phyloP scores from a whole-genome alignment of 1,140 invertebrate genomes.

The Chionoecetes opilio region DNA sequence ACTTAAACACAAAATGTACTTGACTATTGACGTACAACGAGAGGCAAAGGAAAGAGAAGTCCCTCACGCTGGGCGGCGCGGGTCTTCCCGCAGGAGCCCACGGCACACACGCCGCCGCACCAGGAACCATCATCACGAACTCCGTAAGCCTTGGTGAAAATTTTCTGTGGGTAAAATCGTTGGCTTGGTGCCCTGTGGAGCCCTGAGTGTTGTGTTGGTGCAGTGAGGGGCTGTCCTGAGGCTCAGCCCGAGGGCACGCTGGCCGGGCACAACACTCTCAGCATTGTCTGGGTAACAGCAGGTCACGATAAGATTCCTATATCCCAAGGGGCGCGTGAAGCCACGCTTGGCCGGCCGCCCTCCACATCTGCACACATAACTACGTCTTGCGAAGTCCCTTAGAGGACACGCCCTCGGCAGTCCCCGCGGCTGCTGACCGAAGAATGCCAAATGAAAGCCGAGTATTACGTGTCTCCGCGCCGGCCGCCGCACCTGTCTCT shows the following conservation, averaged over 20 bases:
- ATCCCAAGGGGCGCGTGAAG: neutral
- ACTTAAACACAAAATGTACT: neutral
- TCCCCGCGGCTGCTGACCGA: neutral
- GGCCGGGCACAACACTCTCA: neutral
- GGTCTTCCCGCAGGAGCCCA: neutral
- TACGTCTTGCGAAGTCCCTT: neutral
- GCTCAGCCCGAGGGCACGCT: neutral
- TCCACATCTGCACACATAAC: constrained; percentile 17
- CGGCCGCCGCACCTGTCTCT: constrained; percentile 1
- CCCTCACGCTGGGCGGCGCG: neutral
- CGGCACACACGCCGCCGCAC: neutral
- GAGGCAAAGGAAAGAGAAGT: neutral
- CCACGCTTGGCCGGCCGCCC: neutral
- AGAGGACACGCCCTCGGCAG: neutral
- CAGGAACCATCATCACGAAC: neutral
- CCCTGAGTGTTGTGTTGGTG: neutral
- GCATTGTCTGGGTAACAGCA: neutral
- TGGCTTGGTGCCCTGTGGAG: neutral
- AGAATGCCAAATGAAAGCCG: constrained; percentile 28
- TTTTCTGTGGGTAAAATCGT: neutral
- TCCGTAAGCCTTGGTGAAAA: neutral
- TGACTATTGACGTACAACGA: neutral
- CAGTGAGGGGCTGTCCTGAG: neutral
- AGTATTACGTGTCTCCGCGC: neutral
- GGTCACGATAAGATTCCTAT: neutral